Percentiles rank a stretch among this genome's conserved stretches.
Evolutionary conservation across 2,797 vertebrate species (phyloP).

Genomic region (Eulemur albifrons): DNA sequence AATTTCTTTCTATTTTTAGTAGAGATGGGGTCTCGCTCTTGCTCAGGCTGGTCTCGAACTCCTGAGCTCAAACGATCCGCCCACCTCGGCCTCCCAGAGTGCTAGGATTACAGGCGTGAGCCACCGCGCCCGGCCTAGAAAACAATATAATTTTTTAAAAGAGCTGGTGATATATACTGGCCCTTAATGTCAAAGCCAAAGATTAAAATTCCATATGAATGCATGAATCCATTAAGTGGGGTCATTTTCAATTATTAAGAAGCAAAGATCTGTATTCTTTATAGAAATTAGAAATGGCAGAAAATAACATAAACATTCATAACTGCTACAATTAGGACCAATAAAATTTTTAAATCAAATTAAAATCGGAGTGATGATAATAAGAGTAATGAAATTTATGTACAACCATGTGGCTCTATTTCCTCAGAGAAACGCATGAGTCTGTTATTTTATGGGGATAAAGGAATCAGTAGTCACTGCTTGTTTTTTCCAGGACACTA

Average conservation of each 20-base stretch:
- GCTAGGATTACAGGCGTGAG: too few species aligned
- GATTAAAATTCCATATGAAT: conserved; percentile 70
- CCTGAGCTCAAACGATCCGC: too few species aligned
- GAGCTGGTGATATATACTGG: conserved; percentile 64
- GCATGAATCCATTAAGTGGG: conserved; percentile 73
- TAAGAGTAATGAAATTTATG: conserved; percentile 70
- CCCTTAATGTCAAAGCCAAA: conserved; percentile 71
- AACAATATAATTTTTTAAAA: too few species aligned
- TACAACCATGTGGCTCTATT: conserved; percentile 47
- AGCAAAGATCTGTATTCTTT: conserved; percentile 64
- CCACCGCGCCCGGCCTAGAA: too few species aligned
- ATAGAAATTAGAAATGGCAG: conserved; percentile 76
- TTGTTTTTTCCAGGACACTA: background rate
- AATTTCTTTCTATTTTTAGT: too few species aligned
- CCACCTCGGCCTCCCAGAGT: too few species aligned
- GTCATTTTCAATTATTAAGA: conserved; percentile 79
- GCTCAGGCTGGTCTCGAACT: too few species aligned
- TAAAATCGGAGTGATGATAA: conserved; percentile 70
- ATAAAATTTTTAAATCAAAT: conserved; percentile 70
- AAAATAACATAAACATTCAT: conserved; percentile 75
- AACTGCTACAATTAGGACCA: conserved; percentile 66
- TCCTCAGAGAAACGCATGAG: conserved; percentile 55
- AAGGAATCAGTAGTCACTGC: background rate
- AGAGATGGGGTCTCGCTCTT: too few species aligned
- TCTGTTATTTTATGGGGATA: conserved; percentile 36